Percentiles rank a stretch among this genome's conserved stretches.
Evolutionary conservation across 2,797 vertebrate species (phyloP).

Genomic region (Sphaeramia orbicularis): DNA sequence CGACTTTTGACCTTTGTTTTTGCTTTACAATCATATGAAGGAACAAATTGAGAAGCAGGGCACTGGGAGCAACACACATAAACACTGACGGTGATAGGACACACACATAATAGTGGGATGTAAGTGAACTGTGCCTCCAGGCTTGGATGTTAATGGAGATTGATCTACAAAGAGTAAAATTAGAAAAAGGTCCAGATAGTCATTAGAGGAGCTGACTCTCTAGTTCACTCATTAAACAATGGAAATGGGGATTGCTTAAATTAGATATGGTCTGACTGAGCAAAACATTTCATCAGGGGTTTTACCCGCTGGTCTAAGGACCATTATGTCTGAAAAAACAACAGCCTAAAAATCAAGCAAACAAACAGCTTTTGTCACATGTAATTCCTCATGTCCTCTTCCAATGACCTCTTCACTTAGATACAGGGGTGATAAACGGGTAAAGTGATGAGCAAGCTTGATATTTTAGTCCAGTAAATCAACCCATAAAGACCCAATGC

Average conservation of each 20-base stretch:
- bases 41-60: neutral
- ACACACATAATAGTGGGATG: conserved; percentile 5
- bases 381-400: too few species aligned
- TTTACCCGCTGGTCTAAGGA: neutral
- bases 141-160: conserved; percentile 69
- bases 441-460: too few species aligned
- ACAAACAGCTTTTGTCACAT: too few species aligned
- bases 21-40: neutral
- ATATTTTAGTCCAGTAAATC: too few species aligned
- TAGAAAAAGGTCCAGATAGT: conserved; percentile 40
- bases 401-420: too few species aligned
- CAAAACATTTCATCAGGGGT: neutral
- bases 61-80: neutral
- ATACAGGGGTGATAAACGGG: too few species aligned
- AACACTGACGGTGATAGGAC: neutral
- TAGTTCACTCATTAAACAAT: conserved; percentile 13
- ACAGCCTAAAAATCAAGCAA: too few species aligned
- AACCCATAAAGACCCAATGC: too few species aligned
- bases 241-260: conserved; percentile 7
- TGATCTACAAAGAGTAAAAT: conserved; percentile 58
- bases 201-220: conserved; percentile 34
- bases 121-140: conserved; percentile 27
- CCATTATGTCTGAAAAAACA: neutral
- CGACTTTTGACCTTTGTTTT: neutral
- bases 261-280: neutral